Percentiles rank a stretch among this genome's conserved stretches.
phyloP scores from a whole-genome alignment of 1,140 invertebrate genomes.

The Cherax destructor region DNA sequence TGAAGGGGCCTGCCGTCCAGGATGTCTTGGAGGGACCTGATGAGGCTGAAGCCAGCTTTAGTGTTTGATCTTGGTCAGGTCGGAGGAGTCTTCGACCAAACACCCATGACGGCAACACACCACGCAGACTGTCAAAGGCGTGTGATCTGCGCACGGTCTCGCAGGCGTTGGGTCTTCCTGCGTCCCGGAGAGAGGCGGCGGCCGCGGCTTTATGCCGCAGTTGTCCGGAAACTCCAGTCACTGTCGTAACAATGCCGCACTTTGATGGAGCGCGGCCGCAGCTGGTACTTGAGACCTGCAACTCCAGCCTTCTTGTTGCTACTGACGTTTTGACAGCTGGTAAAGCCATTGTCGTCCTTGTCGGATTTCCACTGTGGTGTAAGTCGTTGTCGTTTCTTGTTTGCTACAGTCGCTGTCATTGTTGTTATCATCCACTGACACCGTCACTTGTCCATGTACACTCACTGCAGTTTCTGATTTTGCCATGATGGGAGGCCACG shows the following conservation, averaged over 20 bases:
- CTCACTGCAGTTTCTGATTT: no score
- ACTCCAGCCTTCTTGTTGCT: not conserved
- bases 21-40: not conserved
- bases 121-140: no score
- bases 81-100: conserved; percentile 16
- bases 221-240: conserved; percentile 37
- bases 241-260: conserved; percentile 20
- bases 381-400: not conserved
- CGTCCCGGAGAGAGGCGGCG: conserved; percentile 74
- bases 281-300: conserved; percentile 16
- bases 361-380: not conserved
- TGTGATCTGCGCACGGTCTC: conserved; percentile 76
- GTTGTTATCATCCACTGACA: not conserved
- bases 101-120: conserved; percentile 26
- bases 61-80: conserved; percentile 52
- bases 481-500: no score
- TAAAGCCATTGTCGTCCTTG: not conserved
- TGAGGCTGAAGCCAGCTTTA: not conserved
- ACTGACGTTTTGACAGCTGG: conserved; percentile 7
- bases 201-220: conserved; percentile 41
- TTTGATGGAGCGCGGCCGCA: conserved; percentile 5
- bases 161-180: conserved; percentile 89
- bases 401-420: not conserved
- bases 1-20: conserved; percentile 16
- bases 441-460: no score